Percentiles rank a stretch among this genome's conserved stretches.
phyloP scores from a whole-genome alignment of 2,888 invertebrate species.

The Pardosa pseudoannulata region DNA sequence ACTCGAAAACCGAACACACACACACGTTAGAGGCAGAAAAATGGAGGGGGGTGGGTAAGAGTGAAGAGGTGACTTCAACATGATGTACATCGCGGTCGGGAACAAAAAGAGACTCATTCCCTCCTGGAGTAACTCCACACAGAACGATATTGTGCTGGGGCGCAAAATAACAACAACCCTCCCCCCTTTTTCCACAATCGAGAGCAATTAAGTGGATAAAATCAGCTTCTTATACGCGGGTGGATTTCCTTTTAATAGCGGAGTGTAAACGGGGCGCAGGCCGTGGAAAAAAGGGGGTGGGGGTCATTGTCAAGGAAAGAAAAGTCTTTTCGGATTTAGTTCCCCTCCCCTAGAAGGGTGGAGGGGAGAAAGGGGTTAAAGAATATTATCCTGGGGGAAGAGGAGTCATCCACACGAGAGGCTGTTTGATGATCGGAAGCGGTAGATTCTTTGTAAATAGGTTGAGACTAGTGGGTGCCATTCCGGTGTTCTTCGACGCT shows the following conservation, averaged over 20 bases:
- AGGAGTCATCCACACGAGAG: not conserved
- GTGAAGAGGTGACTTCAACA: not conserved
- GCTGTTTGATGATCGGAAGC: not conserved
- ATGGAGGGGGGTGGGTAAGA: no score
- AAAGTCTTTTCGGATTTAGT: not conserved
- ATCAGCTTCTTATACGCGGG: not conserved
- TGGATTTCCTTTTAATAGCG: constrained; percentile 6
- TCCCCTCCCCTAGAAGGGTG: not conserved
- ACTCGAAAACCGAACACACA: not conserved
- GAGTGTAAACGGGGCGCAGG: constrained; percentile 1
- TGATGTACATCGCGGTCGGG: not conserved
- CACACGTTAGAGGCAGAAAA: not conserved
- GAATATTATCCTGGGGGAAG: not conserved
- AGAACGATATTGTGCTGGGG: not conserved
- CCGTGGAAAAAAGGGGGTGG: not conserved
- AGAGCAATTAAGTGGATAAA: constrained; percentile 7
- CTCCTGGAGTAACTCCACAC: not conserved
- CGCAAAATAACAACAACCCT: not conserved
- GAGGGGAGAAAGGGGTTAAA: not conserved
- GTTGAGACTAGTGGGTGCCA: no score
- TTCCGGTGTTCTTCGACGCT: no score
- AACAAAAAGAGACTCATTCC: not conserved
- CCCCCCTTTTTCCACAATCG: not conserved
- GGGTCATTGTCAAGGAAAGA: not conserved
- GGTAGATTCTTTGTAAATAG: not conserved